phyloP scores from a whole-genome alignment of 2,888 invertebrate species.

The Drosophila buzzatii region DNA sequence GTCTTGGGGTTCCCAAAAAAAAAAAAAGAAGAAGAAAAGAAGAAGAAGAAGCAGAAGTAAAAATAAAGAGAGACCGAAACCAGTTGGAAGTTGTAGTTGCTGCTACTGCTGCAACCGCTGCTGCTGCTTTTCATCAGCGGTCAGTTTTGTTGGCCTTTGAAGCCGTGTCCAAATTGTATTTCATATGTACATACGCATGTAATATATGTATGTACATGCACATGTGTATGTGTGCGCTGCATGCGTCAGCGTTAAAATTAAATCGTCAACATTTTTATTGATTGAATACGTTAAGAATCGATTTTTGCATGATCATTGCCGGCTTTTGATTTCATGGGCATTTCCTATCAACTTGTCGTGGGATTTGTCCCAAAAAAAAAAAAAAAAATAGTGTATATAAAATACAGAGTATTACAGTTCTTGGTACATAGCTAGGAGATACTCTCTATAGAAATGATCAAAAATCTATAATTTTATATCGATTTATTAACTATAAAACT shows the following conservation, averaged over 20 bases:
- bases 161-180: constrained; percentile 35
- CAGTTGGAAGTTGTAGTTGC: constrained; percentile 48
- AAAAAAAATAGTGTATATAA: neutral
- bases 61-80: constrained; percentile 46
- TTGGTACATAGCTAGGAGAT: neutral
- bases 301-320: constrained; percentile 77
- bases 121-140: constrained; percentile 19
- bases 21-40: neutral
- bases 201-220: neutral
- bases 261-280: constrained; percentile 78
- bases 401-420: neutral
- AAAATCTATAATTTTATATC: too few species aligned
- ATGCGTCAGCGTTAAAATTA: constrained; percentile 78
- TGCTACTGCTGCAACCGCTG: neutral
- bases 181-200: constrained; percentile 10
- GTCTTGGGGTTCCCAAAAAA: constrained; percentile 53
- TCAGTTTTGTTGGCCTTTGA: constrained; percentile 41
- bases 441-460: neutral
- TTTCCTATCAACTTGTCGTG: constrained; percentile 72
- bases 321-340: constrained; percentile 70
- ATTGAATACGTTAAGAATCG: constrained; percentile 59
- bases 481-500: too few species aligned
- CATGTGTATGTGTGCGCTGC: constrained; percentile 37
- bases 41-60: neutral
- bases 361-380: constrained; percentile 36